phyloP scores from a whole-genome alignment of 2,888 invertebrate species.

The Microplitis deprimator region DNA sequence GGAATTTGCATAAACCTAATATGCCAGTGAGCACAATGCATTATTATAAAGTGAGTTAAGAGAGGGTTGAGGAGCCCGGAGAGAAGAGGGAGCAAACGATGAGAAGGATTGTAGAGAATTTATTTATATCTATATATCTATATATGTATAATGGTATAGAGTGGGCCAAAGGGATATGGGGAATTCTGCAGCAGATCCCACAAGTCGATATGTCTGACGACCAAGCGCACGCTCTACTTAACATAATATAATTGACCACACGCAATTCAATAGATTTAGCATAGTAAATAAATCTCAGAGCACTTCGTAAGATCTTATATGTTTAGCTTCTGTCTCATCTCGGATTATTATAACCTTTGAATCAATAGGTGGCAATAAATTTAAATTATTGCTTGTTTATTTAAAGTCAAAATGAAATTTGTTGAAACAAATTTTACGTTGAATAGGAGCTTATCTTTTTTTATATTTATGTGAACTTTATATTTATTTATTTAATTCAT shows the following conservation, averaged over 20 bases:
- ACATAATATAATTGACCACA: constrained; percentile 72
- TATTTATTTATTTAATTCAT: background rate
- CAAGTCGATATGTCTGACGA: constrained; percentile 45
- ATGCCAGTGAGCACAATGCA: constrained; percentile 68
- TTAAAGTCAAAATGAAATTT: background rate
- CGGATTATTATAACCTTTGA: background rate
- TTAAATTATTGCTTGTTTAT: constrained; percentile 2
- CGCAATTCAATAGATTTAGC: constrained; percentile 68
- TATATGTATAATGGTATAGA: constrained; percentile 34
- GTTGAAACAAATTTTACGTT: background rate
- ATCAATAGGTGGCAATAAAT: background rate
- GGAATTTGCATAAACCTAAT: constrained; percentile 69
- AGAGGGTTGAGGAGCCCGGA: constrained; percentile 46
- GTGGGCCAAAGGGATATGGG: constrained; percentile 33
- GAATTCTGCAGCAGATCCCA: constrained; percentile 34
- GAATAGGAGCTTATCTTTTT: background rate
- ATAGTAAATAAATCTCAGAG: constrained; percentile 63
- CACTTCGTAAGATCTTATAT: background rate
- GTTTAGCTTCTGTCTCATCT: background rate
- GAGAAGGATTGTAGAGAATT: constrained; percentile 23
- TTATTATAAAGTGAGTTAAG: constrained; percentile 58
- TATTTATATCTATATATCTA: constrained; percentile 1
- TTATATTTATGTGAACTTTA: background rate
- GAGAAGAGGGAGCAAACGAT: constrained; percentile 45
- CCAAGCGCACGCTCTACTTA: constrained; percentile 65